These are phyloP conservation scores for Eupithecia inturbata DNA, from an alignment of 2,888 invertebrate species.

Conservation along the genomic window DNA sequence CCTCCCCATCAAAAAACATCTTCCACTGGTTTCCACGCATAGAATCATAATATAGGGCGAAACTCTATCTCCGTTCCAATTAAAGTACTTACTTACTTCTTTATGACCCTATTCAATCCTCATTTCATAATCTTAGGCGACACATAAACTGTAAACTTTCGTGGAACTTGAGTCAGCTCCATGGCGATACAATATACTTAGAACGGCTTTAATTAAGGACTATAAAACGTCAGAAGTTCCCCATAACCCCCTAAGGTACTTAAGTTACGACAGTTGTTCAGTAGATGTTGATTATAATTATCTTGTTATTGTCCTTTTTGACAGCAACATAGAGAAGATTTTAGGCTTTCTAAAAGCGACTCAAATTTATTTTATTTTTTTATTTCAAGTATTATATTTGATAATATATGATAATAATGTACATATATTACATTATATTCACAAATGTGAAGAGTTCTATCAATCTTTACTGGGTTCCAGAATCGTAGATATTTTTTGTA, in stretches of 20 bases:
- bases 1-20: too few relatives aligned
- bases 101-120: slow-evolving; percentile 16
- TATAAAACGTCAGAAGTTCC: slow-evolving; percentile 51
- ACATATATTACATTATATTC: background rate
- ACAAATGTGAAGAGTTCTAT: background rate
- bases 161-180: slow-evolving; percentile 28
- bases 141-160: slow-evolving; percentile 31
- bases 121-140: slow-evolving; percentile 30
- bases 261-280: slow-evolving; percentile 46
- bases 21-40: background rate
- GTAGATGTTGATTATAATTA: slow-evolving; percentile 10
- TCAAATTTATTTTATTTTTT: too few relatives aligned
- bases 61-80: background rate
- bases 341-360: background rate
- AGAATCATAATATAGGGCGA: background rate
- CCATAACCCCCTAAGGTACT: slow-evolving; percentile 42
- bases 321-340: background rate
- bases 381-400: too few relatives aligned
- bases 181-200: slow-evolving; percentile 33
- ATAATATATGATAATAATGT: too few relatives aligned
- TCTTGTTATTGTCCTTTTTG: background rate
- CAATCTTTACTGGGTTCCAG: too few relatives aligned
- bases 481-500: too few relatives aligned
- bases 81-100: background rate
- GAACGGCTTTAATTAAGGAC: slow-evolving; percentile 54